Evolutionary conservation across 2,797 vertebrate species (phyloP), one percentile per base, ranked within the genome.

Genomic region (Rhinoraja longicauda): DNA sequence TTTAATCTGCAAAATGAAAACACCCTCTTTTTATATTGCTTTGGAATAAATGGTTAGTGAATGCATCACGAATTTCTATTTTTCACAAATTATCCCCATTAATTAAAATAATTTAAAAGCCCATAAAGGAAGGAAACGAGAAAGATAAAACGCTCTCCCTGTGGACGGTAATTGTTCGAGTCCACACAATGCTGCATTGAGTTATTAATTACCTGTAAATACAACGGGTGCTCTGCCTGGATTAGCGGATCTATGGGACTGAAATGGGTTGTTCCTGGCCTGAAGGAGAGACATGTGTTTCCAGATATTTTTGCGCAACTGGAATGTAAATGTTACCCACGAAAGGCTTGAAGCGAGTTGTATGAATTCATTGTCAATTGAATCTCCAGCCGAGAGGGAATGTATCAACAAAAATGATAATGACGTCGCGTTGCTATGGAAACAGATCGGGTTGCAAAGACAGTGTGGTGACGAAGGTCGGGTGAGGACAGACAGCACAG

Each of bases 391-490:
- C n/a, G 29, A 36, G n/a, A 4, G 17, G 5, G 0, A 32, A 64
- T 15, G 24, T 10, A 26, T 53, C 39, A 26, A 64, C 76, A 19
- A 72, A 72, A 88, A 62, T 36, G 17, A 67, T 62, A 36, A 19
- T 53, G 64, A 73, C 36, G 70, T 21, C 36, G 67, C 67, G 90
- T 91, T 91, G 67, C 90, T 73, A 91, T 73, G 70, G 90, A 73
- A 24, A 67, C 67, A 36, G 12, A 29, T 4, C 19, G 12, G 36
- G 84, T 72, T 39, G 19, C 67, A 91, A 26, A 26, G 67, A 91
- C 36, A 72, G 64, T 39, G 26, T 10, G 73, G 90, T 91, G 67
- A 91, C 67, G 67, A 67, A 10, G 2, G 29, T 7, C 86, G n/a
- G 5, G 17, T 21, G 62, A 21, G 29, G 12, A 32, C 13, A 21